Base-by-base conservation (phyloP, 2,888 invertebrate species). In the Pseudanteris insignis region DNA sequence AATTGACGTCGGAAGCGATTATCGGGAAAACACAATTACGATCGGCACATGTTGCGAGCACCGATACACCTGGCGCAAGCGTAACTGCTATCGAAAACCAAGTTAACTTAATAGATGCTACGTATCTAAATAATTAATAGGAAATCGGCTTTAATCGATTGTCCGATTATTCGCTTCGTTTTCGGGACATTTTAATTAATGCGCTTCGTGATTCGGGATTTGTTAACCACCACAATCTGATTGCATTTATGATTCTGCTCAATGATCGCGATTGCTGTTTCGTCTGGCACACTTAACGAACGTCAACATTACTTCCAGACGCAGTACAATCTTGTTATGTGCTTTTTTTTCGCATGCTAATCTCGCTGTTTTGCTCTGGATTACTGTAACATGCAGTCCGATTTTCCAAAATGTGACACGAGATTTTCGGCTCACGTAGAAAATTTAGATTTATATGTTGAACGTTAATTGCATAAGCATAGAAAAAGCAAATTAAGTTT, bases 21-120 rank as follows among this genome's bases (percentile, higher is more conserved):
- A 61, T 61, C 50, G 50, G 55, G 46, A 54, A 61, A 61, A 61
- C 46, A 32, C 61, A 50, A 55, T 61, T 61, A 55, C 61, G 54
- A 54, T 50, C 43, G 44, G 55, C 50, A 43, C 60, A 53, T 53
- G 60, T 54, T 60, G 41, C 47, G 21, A 37, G 32, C 30, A 28
- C 21, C 32, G 12, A 21, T 47, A 47, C 53, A 60, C 53, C 40
- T 51, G 51, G 46, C 51, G n/a, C n/a, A n/a, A n/a, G n/a, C n/a
- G n/a, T n/a, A n/a, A n/a, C n/a, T n/a, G n/a, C n/a, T n/a, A n/a
- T n/a, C 7, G 26, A 6, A n/a, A 21, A 11, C 10, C 37, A 18
- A n/a, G n/a, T n/a, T n/a, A 6, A 18, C 33, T 38, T 41, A 57
- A 47, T 47, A 14, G 15, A 40, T 29, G 29, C 13, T 11, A 11